Base-by-base conservation (phyloP, 2,888 invertebrate species). In the Elmis aenea region DNA sequence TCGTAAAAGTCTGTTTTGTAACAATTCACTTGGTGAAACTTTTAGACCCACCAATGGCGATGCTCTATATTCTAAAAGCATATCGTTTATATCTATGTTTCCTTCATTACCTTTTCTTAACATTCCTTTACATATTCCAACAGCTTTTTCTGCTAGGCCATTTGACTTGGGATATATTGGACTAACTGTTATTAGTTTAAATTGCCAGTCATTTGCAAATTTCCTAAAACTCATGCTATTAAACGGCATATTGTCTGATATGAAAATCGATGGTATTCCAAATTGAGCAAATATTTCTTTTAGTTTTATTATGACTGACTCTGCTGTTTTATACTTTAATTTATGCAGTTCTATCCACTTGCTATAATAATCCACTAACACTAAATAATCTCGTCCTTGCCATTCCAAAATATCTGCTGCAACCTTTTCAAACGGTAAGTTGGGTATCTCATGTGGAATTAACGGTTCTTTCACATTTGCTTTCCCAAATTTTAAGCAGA, bases 181-280 rank as follows among this genome's bases (percentile, higher is more conserved):
- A 41, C 47, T 48, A 12, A 45, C 43, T 18, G 44, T 47, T 27
- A 31, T 37, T 25, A 44, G 14, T 10, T 34, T 35, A 1, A 50
- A 24, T 27, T 48, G 35, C 38, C 46, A 44, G n/a, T 36, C 31
- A 26, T 42, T 46, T 24, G 43, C 35, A 43, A 46, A 47, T 9
- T 16, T 2, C 27, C 42, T 48, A 18, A 53, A 50, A 35, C 44
- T 29, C 9, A 8, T 21, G 26, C 40, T 46, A 13, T 42, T 33
- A 35, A 51, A 52, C 2, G 51, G 50, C 26, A 40, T 42, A 33
- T 52, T 52, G 28, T 51, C 50, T 10, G 41, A 39, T 5, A 48
- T 14, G 11, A 49, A 22, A 16, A 21, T 33, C 23, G 33, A 25
- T 11, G 51, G 48, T 29, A 32, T 40, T 2, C 50, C 50, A 30